These are phyloP conservation scores for Periparus ater DNA, from an alignment of 2,797 vertebrate species.

Conservation along the genomic window DNA sequence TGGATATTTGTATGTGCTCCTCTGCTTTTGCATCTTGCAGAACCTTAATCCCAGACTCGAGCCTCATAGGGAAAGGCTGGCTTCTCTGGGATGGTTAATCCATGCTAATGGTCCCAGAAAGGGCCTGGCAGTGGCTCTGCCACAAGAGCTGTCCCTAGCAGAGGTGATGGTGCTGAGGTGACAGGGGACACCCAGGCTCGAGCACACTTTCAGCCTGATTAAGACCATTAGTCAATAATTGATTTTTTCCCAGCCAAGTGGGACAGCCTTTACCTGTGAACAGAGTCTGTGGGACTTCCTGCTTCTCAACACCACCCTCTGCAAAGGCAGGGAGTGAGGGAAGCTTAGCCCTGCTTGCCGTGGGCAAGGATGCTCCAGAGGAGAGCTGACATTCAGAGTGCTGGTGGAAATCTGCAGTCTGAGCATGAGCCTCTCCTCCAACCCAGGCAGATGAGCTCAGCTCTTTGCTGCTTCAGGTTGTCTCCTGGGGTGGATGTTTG, in stretches of 20 bases:
- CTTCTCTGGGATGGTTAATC: neutral
- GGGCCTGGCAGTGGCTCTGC: neutral
- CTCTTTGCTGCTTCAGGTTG: neutral
- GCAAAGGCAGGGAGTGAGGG: neutral
- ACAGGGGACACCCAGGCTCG: too few relatives aligned
- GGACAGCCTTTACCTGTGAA: neutral
- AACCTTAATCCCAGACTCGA: neutral
- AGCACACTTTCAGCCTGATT: neutral
- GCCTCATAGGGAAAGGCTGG: neutral
- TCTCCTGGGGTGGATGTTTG: conserved; percentile 7
- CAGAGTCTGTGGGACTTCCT: neutral
- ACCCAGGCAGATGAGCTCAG: conserved; percentile 10
- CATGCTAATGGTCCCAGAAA: neutral
- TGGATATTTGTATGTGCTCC: neutral
- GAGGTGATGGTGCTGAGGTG: neutral
- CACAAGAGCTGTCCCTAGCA: neutral
- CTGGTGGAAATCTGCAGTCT: neutral
- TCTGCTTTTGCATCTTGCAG: neutral
- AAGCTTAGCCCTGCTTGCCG: neutral
- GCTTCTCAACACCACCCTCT: neutral
- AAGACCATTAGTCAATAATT: neutral
- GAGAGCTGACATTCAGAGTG: neutral
- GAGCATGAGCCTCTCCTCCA: neutral
- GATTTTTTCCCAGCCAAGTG: accelerated
- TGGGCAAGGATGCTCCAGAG: neutral